A percentile compares a stretch with the other conserved stretches of the same genome.
These are phyloP conservation scores for Oncorhynchus kisutch DNA, from an alignment of 2,113 vertebrate genomes.

Conservation along the genomic window DNA sequence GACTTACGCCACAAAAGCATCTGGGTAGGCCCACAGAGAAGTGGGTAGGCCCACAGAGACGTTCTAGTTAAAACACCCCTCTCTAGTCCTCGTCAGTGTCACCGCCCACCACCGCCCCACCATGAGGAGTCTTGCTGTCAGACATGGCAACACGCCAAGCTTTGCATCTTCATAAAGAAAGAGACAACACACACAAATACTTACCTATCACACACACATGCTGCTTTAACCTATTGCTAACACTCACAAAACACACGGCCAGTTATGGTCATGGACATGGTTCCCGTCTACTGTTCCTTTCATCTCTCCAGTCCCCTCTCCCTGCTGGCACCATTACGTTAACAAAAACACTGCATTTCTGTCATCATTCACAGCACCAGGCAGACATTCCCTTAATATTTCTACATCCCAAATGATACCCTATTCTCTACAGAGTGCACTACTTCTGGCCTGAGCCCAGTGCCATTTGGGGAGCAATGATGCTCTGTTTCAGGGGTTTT, in stretches of 20 bases:
- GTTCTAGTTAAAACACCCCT: constrained; percentile 33
- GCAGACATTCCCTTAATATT: constrained; percentile 51
- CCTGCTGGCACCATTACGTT: constrained; percentile 57
- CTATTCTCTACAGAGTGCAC: no score
- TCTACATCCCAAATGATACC: background rate
- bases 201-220: constrained; percentile 31
- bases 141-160: constrained; percentile 60
- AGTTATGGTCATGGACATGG: constrained; percentile 45
- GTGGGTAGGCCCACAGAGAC: background rate
- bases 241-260: constrained; percentile 29
- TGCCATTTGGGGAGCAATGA: no score
- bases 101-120: constrained; percentile 45
- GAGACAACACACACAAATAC: constrained; percentile 27
- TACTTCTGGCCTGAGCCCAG: no score
- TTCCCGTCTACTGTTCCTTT: constrained; percentile 52
- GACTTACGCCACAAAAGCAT: background rate
- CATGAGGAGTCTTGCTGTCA: constrained; percentile 54
- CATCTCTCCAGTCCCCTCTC: constrained; percentile 49
- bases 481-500: constrained; percentile 44
- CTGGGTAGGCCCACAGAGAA: no score
- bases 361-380: constrained; percentile 61
- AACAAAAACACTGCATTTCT: constrained; percentile 69
- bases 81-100: constrained; percentile 45
- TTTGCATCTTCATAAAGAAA: constrained; percentile 55
- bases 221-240: background rate